Evolutionary conservation across 2,797 vertebrate genomes (phyloP).

Genomic region (Carcharodon carcharias): DNA sequence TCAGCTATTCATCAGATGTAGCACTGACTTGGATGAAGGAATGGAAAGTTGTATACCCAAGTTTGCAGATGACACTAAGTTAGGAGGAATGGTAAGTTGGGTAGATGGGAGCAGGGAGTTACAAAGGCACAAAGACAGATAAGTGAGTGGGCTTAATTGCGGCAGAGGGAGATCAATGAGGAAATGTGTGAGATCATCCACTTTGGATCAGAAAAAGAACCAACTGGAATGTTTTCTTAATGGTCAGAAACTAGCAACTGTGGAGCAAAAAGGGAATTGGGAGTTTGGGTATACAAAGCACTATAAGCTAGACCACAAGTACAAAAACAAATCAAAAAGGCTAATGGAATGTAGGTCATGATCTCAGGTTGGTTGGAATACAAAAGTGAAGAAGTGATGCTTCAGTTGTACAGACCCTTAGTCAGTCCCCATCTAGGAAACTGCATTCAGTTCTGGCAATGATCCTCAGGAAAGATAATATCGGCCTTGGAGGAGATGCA

Average conservation of each 20-base stretch:
- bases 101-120: not conserved
- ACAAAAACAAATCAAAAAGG: not conserved
- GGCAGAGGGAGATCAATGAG: too few relatives aligned
- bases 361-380: not conserved
- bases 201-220: not conserved
- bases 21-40: not conserved
- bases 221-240: not conserved
- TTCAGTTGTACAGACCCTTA: not conserved
- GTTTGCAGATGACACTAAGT: not conserved
- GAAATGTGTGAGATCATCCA: not conserved
- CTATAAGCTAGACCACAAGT: not conserved
- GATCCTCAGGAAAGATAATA: not conserved
- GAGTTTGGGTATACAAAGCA: not conserved
- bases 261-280: not conserved
- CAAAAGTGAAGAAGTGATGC: not conserved
- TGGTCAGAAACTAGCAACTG: not conserved
- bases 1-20: not conserved
- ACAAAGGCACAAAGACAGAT: not conserved
- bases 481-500: not conserved
- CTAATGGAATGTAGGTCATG: not conserved
- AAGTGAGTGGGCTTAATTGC: too few relatives aligned
- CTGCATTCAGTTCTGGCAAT: not conserved
- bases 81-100: not conserved
- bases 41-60: not conserved
- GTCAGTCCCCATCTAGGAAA: not conserved